Conservation (phyloP, 2,797 vertebrate species). For the Xyrichtys novacula region DNA sequence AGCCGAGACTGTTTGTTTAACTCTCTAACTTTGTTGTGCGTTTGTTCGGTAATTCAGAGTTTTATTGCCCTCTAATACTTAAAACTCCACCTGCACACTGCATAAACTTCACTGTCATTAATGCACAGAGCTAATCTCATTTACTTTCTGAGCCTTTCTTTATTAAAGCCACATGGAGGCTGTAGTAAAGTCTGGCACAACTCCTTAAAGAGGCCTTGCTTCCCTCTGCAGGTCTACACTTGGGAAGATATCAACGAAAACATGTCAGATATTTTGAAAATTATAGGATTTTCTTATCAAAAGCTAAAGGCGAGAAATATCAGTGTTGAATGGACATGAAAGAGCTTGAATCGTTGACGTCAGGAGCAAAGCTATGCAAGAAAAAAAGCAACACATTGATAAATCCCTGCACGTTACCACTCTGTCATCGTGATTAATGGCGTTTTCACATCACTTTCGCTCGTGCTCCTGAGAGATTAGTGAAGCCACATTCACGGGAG, state of each 20-base stretch:
- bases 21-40: conserved; percentile 7
- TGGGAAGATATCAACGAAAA: neutral
- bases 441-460: conserved; percentile 24
- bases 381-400: neutral
- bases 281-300: neutral
- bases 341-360: neutral
- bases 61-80: conserved; percentile 12
- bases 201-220: conserved; percentile 2
- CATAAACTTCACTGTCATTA: conserved; percentile 18
- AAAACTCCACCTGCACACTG: conserved; percentile 4
- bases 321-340: neutral
- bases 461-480: conserved; percentile 8
- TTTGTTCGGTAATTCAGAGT: conserved; percentile 27
- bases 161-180: conserved; percentile 53
- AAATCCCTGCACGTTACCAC: neutral
- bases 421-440: neutral
- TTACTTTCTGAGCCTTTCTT: conserved; percentile 45
- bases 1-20: conserved; percentile 6
- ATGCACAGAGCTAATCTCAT: conserved; percentile 41
- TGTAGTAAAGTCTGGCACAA: conserved; percentile 18
- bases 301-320: neutral
- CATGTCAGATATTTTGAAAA: no score
- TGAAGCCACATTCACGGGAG: neutral
- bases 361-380: neutral
- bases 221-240: neutral